These are phyloP conservation scores for Atta cephalotes DNA, from an alignment of 1,140 invertebrate genomes.

Conservation along the genomic window DNA sequence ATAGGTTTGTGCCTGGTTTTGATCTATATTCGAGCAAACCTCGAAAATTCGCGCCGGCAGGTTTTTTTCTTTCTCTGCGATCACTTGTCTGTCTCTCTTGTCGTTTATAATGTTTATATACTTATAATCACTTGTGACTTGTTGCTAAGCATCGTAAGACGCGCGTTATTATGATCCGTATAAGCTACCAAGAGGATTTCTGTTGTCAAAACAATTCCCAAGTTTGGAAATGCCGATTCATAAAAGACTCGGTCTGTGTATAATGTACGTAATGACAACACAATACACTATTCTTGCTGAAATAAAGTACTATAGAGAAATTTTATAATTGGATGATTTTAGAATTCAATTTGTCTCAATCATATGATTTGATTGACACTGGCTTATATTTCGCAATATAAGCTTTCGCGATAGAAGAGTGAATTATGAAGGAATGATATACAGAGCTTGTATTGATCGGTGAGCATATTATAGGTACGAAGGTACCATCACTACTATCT, in stretches of 20 bases:
- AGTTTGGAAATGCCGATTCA: neutral
- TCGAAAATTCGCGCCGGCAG: neutral
- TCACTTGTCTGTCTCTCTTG: neutral
- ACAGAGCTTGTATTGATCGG: conserved; percentile 64
- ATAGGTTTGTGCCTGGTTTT: neutral
- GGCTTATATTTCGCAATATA: neutral
- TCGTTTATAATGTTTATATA: neutral
- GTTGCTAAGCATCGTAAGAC: neutral
- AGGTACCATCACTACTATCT: conserved; percentile 12
- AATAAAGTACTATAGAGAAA: neutral
- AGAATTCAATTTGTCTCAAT: conserved; percentile 24
- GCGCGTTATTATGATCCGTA: conserved; percentile 22
- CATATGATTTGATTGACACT: neutral
- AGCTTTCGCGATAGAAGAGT: neutral
- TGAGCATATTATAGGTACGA: conserved; percentile 6
- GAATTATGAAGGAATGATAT: conserved; percentile 13
- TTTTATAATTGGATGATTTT: neutral
- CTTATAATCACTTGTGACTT: neutral
- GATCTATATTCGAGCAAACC: neutral
- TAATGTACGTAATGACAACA: neutral
- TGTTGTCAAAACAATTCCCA: neutral
- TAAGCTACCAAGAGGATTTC: neutral
- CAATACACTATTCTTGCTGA: neutral
- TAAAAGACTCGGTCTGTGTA: neutral
- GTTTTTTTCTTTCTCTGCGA: neutral